Percentiles rank a stretch among this genome's conserved stretches.
Evolutionary conservation across 2,797 vertebrate species (phyloP).

Genomic region (Gymnothorax javanicus): DNA sequence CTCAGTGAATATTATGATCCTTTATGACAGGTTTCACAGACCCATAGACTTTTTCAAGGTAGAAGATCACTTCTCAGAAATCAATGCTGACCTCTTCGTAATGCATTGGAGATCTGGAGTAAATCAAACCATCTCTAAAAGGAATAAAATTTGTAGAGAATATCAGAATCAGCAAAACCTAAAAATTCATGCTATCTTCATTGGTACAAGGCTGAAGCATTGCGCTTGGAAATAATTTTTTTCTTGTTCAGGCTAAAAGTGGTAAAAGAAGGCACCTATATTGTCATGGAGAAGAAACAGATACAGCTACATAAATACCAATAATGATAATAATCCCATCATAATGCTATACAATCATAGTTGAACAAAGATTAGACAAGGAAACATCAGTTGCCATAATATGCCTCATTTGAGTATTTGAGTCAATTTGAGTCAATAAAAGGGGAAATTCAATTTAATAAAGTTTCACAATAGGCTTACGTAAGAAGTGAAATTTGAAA

Average conservation of each 20-base stretch:
- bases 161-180: background rate
- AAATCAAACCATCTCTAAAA: background rate
- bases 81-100: slow-evolving; percentile 3
- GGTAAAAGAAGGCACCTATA: background rate
- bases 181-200: background rate
- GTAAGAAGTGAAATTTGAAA: background rate
- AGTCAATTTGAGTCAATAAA: background rate
- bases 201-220: background rate
- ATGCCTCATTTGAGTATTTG: background rate
- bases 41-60: background rate
- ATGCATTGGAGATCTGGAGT: background rate
- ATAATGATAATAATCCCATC: background rate
- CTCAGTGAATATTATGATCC: background rate
- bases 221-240: background rate
- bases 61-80: background rate
- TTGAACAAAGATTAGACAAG: background rate
- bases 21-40: background rate
- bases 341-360: background rate
- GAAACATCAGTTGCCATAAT: background rate
- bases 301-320: background rate
- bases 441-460: background rate
- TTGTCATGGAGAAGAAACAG: background rate
- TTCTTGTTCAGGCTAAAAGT: background rate
- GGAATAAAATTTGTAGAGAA: background rate
- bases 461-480: background rate